phyloP scores from a whole-genome alignment of 1,140 invertebrate species.

The Cyrtorhinus lividipennis region DNA sequence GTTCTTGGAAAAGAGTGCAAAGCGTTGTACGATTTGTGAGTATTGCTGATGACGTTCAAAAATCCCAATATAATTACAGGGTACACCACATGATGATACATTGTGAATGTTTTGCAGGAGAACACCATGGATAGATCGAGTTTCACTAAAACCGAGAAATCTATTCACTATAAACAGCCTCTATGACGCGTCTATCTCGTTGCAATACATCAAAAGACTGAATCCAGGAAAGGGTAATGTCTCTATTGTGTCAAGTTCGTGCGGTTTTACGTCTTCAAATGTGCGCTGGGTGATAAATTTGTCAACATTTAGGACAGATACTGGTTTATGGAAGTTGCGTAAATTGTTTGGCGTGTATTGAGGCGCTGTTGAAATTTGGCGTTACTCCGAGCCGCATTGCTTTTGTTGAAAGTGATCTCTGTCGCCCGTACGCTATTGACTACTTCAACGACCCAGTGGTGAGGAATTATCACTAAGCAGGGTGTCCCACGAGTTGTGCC shows the following conservation, averaged over 20 bases:
- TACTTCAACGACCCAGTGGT: conserved; percentile 4
- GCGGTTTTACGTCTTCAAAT: too few relatives aligned
- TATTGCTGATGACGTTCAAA: too few relatives aligned
- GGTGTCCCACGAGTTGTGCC: background rate
- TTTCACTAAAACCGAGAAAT: conserved; percentile 33
- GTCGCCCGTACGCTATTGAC: background rate
- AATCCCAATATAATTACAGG: too few relatives aligned
- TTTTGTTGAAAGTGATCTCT: conserved; percentile 39
- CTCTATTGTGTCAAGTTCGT: too few relatives aligned
- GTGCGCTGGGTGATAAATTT: too few relatives aligned
- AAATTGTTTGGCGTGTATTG: conserved; percentile 41
- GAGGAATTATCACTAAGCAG: background rate
- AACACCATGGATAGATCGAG: background rate
- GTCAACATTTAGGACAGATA: conserved; percentile 31
- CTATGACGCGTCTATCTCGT: conserved; percentile 33
- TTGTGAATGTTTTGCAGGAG: background rate
- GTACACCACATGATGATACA: background rate
- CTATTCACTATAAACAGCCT: conserved; percentile 42
- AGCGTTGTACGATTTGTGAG: conserved; percentile 1
- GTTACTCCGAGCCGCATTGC: conserved; percentile 34
- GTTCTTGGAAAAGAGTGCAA: conserved; percentile 27
- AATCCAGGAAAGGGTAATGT: background rate
- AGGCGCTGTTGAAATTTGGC: conserved; percentile 39
- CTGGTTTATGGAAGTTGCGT: conserved; percentile 45
- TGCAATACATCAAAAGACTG: conserved; percentile 30